Base-by-base conservation (phyloP, 2,113 vertebrate genomes). In the Actenoides lindsayi region DNA sequence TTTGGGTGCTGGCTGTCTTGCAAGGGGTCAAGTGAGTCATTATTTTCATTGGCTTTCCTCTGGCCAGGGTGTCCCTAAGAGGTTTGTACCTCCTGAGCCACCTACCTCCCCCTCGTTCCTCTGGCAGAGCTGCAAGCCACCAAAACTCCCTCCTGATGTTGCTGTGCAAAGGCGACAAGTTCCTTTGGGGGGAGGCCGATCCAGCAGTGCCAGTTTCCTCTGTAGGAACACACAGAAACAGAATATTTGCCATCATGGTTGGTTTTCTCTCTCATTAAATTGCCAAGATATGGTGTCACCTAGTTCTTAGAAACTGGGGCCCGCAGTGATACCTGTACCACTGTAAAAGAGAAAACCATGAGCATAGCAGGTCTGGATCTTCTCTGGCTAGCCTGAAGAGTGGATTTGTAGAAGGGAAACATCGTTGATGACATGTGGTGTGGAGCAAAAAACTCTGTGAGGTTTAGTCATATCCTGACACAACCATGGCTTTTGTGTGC, bases 11-110 rank as follows among this genome's bases (percentile, higher is more conserved):
- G 95, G 35, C 93, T 87, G 37, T 69, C 80, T 91, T 96, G 48
- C 84, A 81, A 96, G 89, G 89, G 91, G 91, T 97, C 95, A 87
- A 91, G 44, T 96, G 95, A 97, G 93, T 97, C 95, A 97, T 73
- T 97, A 87, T 96, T 97, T 96, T 96, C 3, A 1, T 94, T 97
- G 83, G 89, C 96, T 93, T 89, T 91, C 42, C 53, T 76, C 77
- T 48, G 62, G 44, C 16, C 56, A 62, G 91, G 83, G 44, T 91
- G 57, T 93, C 91, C 96, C 93, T 89, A 6, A 50, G 48, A 85
- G 33, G 24, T 92, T 69, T 78, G 46, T 64, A 37, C 1, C 90
- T 90, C 20, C 73, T 60, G 50, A 90, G 50, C 78, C 67, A 87
- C 83, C 44, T 90, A 56, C 62, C 11, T 89, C 86, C 21, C 33